Conservation (phyloP, 2,888 invertebrate species). For the Tryphoninae sp. region DNA sequence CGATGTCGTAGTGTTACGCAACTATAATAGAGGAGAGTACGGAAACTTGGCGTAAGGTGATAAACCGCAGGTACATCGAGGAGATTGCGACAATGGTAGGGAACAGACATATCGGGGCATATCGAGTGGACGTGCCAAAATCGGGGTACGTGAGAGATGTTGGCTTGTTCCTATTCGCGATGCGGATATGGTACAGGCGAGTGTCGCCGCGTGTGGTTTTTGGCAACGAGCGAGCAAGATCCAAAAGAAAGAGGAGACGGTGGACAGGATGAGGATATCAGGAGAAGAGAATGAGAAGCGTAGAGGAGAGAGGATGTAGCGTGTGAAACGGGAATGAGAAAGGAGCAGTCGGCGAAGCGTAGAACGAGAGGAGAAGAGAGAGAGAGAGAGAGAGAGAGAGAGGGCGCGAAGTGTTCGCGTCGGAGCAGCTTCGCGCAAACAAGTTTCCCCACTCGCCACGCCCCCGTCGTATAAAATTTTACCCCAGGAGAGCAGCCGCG, state of each 20-base stretch:
- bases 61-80: constrained; percentile 41
- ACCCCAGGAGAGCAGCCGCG: constrained; percentile 32
- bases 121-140: constrained; percentile 61
- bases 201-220: constrained; percentile 50
- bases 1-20: not conserved
- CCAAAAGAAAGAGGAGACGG: constrained; percentile 25
- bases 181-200: constrained; percentile 44
- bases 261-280: constrained; percentile 25
- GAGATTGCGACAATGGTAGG: constrained; percentile 37
- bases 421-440: constrained; percentile 55
- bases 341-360: constrained; percentile 3
- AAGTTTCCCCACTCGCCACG: constrained; percentile 56
- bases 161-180: constrained; percentile 39
- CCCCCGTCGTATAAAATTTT: constrained; percentile 59
- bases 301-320: constrained; percentile 26
- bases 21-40: not conserved
- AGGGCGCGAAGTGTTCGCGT: constrained; percentile 35
- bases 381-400: constrained; percentile 43
- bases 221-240: constrained; percentile 49
- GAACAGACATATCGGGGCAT: constrained; percentile 20
- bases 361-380: constrained; percentile 4
- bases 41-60: constrained; percentile 41
- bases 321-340: constrained; percentile 20
- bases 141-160: constrained; percentile 43
- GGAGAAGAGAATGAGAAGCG: constrained; percentile 2